Evolutionary conservation across 2,888 invertebrate genomes (phyloP), one percentile per base, ranked within the genome.

Genomic region (Hydrotaea diabolus): DNA sequence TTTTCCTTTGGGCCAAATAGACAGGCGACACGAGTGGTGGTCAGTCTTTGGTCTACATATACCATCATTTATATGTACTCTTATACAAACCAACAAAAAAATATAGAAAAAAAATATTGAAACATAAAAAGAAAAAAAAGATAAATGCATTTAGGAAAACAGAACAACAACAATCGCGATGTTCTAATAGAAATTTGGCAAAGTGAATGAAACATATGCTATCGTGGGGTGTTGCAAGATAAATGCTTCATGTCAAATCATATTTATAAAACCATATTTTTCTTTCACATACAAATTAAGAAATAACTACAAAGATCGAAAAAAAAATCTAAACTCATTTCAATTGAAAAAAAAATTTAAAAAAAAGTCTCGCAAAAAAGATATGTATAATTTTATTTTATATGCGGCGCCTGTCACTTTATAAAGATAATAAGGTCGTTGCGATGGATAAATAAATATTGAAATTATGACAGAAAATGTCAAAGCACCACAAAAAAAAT

Each of bases 101-200:
- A 31, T 4, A 31, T 17, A 64, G 31, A 31, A 31, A 31, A 31
- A 2, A 31, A 3, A 66, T 17, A 43, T 26, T 9, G 66, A 66
- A 31, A 66, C 36, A 66, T 43, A 19, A 36, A 39, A 21, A 17
- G 64, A 39, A 64, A 64, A 64, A 64, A 64, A 64, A 64, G 64
- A 64, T 64, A 64, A 64, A 66, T 66, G 66, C 66, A 66, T 19
- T 66, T 19, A 19, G 36, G 1, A 36, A 36, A 26, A 62, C 19
- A 66, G 9, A 13, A 8, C 9, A 31, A 9, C 39, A 39, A 39
- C 39, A 39, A 39, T 39, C 7, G 2, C 31, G 8, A 66, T 17
- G 43, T n/a, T 43, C 8, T 66, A 31, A 66, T 39, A 66, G 66
- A 66, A 62, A 19, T 66, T 66, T 66, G 66, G 66, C 66, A 66